phyloP scores from a whole-genome alignment of 2,797 vertebrate species.

The Enteromius mattozi region DNA sequence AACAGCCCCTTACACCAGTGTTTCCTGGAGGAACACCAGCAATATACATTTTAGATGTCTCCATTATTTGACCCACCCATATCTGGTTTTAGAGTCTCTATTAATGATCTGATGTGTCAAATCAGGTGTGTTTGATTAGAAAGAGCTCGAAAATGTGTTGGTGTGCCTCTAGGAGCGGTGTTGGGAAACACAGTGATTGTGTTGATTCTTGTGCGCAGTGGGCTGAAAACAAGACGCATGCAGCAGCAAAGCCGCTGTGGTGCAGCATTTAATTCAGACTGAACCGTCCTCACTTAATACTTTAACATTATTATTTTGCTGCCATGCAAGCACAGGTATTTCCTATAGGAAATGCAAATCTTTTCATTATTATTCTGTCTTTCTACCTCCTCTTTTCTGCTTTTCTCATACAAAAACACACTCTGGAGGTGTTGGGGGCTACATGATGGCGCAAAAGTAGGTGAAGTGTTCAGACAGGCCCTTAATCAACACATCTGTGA shows the following conservation, averaged over 20 bases:
- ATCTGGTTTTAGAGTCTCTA: background rate
- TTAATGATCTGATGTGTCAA: background rate
- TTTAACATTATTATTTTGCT: background rate
- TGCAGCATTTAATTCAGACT: background rate
- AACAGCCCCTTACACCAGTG: background rate
- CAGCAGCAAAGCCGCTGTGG: background rate
- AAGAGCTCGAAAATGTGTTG: background rate
- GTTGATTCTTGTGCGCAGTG: background rate
- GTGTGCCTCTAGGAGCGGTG: background rate
- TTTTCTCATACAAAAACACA: conserved; percentile 23
- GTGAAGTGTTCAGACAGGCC: conserved; percentile 38
- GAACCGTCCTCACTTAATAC: background rate
- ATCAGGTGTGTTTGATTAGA: background rate
- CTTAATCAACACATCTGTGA: conserved; percentile 52
- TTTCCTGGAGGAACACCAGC: background rate
- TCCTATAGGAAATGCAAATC: background rate
- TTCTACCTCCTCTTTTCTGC: background rate
- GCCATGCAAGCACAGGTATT: background rate
- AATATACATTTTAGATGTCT: background rate
- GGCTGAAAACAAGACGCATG: background rate
- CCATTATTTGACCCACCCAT: background rate
- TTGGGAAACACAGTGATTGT: conserved; percentile 10
- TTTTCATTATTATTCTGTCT: background rate
- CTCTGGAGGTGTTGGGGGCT: conserved; percentile 16
- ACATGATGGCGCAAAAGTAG: conserved; percentile 18